phyloP scores from a whole-genome alignment of 1,140 invertebrate species.

The Bombus sibiricus region DNA sequence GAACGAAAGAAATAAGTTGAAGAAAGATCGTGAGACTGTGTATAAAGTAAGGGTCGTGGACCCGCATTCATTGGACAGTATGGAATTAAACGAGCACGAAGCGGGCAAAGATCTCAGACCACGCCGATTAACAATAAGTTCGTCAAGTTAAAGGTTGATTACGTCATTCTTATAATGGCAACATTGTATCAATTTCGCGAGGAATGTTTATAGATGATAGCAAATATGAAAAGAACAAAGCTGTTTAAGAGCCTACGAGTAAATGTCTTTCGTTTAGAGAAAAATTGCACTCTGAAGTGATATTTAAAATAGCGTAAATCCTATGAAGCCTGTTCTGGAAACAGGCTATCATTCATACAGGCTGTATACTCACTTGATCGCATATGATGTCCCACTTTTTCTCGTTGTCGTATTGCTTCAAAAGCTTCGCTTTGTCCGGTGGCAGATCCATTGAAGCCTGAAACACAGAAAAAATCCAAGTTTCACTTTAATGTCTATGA shows the following conservation, averaged over 20 bases:
- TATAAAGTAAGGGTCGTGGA: constrained; percentile 72
- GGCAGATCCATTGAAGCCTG: constrained; percentile 99
- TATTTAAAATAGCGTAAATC: not conserved
- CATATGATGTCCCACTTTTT: constrained; percentile 99
- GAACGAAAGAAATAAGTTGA: not conserved
- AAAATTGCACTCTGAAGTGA: not conserved
- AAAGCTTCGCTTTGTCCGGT: constrained; percentile 98
- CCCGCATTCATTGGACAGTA: constrained; percentile 65
- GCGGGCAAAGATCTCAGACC: constrained; percentile 23
- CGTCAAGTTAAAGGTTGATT: constrained; percentile 35
- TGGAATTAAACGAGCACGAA: constrained; percentile 23
- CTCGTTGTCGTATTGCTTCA: constrained; percentile 98
- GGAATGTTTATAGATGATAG: not conserved
- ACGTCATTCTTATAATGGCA: constrained; percentile 39
- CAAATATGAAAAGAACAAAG: too few relatives aligned
- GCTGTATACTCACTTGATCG: constrained; percentile 91
- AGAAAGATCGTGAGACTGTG: not conserved
- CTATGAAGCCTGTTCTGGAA: too few relatives aligned
- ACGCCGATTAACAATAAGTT: constrained; percentile 51
- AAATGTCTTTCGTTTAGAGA: too few relatives aligned
- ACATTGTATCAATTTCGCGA: constrained; percentile 20
- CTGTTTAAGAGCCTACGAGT: too few relatives aligned
- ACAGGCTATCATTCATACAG: not conserved
- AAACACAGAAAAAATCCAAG: constrained; percentile 59
- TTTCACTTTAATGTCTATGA: constrained; percentile 7